These are phyloP conservation scores for Aurelia coerulea DNA, from an alignment of 30 jellyfish, hydroid and myxozoan species.

Conservation along the genomic window DNA sequence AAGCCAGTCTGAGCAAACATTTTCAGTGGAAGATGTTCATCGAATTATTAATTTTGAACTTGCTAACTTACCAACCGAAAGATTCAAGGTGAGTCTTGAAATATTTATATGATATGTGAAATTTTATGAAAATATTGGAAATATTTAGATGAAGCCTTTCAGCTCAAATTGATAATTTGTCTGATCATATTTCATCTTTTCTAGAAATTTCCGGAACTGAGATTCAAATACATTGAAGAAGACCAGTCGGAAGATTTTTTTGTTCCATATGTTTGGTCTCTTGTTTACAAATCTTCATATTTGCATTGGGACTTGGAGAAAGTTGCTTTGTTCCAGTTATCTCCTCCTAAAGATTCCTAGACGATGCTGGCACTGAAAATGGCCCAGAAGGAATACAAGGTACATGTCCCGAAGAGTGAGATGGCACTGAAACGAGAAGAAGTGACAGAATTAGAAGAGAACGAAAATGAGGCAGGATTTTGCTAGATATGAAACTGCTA, in stretches of 20 bases:
- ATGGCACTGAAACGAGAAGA: no score
- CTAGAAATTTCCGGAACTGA: slow-evolving; percentile 82
- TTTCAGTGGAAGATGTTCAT: slow-evolving; percentile 63
- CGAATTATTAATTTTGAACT: slow-evolving; percentile 39
- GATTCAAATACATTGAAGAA: slow-evolving; percentile 89
- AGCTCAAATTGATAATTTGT: no score
- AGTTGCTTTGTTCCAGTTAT: slow-evolving; percentile 62
- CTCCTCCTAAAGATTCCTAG: slow-evolving; percentile 22
- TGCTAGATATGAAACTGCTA: no score
- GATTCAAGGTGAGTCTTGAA: slow-evolving; percentile 36
- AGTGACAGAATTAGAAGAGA: no score
- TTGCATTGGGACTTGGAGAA: slow-evolving; percentile 75
- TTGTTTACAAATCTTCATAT: slow-evolving; percentile 82
- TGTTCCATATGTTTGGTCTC: slow-evolving; percentile 92
- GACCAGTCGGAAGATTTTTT: slow-evolving; percentile 92
- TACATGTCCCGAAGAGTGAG: not conserved
- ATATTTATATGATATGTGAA: not conserved
- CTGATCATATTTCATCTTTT: not conserved
- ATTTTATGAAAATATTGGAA: not conserved
- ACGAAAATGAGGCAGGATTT: no score
- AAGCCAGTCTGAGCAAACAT: slow-evolving; percentile 35
- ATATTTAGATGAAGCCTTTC: no score
- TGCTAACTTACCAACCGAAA: slow-evolving; percentile 46
- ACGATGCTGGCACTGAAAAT: not conserved
- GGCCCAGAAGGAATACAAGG: not conserved